A percentile compares a stretch with the other conserved stretches of the same genome.
Conservation (phyloP, 53 echinoderm and acorn worm genomes). For the Holothuria scabra region DNA sequence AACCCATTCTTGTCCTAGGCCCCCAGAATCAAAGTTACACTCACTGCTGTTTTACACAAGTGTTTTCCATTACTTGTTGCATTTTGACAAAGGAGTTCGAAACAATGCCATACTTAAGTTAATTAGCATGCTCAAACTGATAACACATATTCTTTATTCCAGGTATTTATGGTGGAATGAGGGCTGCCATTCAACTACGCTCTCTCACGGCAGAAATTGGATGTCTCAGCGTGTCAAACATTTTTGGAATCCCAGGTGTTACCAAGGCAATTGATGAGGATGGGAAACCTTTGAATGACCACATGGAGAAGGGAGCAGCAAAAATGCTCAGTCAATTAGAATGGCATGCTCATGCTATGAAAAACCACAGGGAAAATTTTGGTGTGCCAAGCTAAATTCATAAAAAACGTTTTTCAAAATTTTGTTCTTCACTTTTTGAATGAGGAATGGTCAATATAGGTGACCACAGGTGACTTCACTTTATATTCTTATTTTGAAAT, state of each 20-base stretch:
- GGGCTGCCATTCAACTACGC: constrained; percentile 90
- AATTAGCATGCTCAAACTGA: not conserved
- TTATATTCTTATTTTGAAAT: too few relatives aligned
- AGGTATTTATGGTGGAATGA: constrained; percentile 96
- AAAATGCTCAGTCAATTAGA: constrained; percentile 76
- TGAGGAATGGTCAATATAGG: too few relatives aligned
- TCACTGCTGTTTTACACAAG: too few relatives aligned
- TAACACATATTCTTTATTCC: not conserved
- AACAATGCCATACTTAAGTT: not conserved
- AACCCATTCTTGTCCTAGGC: too few relatives aligned
- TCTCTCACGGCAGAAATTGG: constrained; percentile 85
- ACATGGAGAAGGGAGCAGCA: constrained; percentile 84
- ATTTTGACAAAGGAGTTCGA: too few relatives aligned
- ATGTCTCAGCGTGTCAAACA: constrained; percentile 91
- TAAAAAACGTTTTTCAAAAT: too few relatives aligned
- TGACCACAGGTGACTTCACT: too few relatives aligned
- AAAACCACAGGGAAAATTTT: constrained; percentile 71
- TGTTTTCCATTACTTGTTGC: too few relatives aligned
- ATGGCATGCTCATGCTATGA: constrained; percentile 91
- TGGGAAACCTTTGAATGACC: constrained; percentile 67
- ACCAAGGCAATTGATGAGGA: constrained; percentile 65
- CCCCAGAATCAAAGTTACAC: too few relatives aligned
- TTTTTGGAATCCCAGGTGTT: constrained; percentile 83
- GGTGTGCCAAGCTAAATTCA: constrained; percentile 56
- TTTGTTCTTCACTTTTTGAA: too few relatives aligned